Base-by-base conservation (phyloP, 2,113 vertebrate genomes). In the Mola mola region DNA sequence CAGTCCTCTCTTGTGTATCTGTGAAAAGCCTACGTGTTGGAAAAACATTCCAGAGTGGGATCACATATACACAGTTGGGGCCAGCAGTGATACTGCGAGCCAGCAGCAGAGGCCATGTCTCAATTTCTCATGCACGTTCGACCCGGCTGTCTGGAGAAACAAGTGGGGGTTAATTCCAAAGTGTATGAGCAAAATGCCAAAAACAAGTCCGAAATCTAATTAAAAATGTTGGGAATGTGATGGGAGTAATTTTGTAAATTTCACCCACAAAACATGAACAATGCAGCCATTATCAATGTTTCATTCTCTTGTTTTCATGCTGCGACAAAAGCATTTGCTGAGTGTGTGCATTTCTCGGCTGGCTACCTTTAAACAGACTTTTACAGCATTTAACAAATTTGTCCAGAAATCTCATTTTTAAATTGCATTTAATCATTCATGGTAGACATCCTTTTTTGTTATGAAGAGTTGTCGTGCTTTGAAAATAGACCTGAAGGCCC, bases 21-120 rank as follows among this genome's bases (percentile, higher is more conserved):
- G 89, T 66, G 86, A 91, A 90, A 91, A 84, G 80, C 82, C 79
- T 82, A 85, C 81, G 83, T 88, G 85, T 87, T 88, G 78, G 84
- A 86, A 82, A 88, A 89, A 87, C 88, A 91, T 90, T 90, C 87
- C 88, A 83, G 83, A 83, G 82, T 51, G 76, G 87, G 86, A 85
- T 88, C 86, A 82, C 87, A 79, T 88, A 77, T 80, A 86, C 85
- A 81, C 78, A 77, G 79, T 66, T 66, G 74, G 74, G 86, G 79
- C 75, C 72, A 77, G 76, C 66, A 12, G 75, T 46, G 34, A 80
- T 65, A 48, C 75, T 26, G 59, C 48, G 33, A 75, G 82, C 78
- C 84, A 75, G 79, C 72, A 67, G 72, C 70, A 59, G 56, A 76
- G 80, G 64, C 84, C 77, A 41, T 65, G 71, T 85, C 84, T 88